phyloP scores from a whole-genome alignment of 2,113 vertebrate species.

The Eolophus roseicapilla region DNA sequence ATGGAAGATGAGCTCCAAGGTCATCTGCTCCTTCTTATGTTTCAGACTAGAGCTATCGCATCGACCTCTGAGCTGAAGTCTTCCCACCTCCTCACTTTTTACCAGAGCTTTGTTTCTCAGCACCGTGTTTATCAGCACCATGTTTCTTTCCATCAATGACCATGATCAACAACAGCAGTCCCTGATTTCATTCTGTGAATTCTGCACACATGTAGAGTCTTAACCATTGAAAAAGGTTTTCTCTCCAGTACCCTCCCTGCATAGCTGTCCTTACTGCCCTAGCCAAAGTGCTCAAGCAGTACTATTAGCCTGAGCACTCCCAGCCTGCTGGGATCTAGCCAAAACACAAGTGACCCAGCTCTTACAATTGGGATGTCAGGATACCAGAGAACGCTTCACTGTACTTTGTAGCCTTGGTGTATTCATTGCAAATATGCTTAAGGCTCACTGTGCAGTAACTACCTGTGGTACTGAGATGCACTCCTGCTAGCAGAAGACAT shows the following conservation, averaged over 20 bases:
- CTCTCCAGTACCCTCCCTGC: background rate
- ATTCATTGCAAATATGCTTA: background rate
- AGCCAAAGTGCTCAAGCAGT: background rate
- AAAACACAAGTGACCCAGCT: background rate
- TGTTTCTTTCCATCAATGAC: background rate
- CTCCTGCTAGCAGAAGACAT: background rate
- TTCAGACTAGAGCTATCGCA: background rate
- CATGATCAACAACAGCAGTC: background rate
- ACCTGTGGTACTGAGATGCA: background rate
- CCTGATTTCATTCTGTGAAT: background rate
- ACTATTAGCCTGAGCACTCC: background rate
- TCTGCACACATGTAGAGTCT: accelerated
- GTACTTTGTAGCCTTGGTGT: background rate
- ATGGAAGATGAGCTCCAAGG: background rate
- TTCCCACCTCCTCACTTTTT: background rate
- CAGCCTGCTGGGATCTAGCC: background rate
- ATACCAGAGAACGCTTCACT: background rate
- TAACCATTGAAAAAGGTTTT: background rate
- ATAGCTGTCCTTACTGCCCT: background rate
- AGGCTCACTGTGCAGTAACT: background rate
- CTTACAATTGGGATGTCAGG: background rate
- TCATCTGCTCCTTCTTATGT: background rate
- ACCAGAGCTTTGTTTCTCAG: background rate
- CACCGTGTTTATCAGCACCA: background rate
- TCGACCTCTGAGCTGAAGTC: background rate